Evolutionary conservation across 2,888 invertebrate species (phyloP).

Genomic region (Chrysodeixis includens): DNA sequence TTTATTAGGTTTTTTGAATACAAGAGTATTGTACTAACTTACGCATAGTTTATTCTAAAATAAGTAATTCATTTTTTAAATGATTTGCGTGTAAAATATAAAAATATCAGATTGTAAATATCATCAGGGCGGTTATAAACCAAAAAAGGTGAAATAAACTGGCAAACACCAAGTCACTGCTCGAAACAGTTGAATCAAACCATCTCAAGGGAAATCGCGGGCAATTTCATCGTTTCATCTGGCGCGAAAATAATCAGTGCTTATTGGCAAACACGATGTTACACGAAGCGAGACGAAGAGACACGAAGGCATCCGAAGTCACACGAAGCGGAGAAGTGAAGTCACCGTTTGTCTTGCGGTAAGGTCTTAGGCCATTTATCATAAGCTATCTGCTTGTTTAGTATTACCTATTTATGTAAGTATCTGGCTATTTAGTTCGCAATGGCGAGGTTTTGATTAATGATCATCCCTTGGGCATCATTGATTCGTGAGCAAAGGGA

Average conservation of each 20-base stretch:
- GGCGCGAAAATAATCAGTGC: slow-evolving; percentile 35
- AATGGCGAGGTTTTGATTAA: slow-evolving; percentile 52
- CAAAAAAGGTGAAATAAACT: slow-evolving; percentile 32
- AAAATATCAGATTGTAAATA: too few relatives aligned
- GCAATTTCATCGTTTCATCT: slow-evolving; percentile 29
- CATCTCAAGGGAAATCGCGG: slow-evolving; percentile 26
- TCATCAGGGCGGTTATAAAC: neutral
- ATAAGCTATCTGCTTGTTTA: slow-evolving; percentile 39
- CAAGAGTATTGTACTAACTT: too few relatives aligned
- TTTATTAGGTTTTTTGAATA: too few relatives aligned
- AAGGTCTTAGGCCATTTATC: slow-evolving; percentile 45
- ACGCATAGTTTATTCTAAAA: too few relatives aligned
- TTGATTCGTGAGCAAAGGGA: slow-evolving; percentile 46
- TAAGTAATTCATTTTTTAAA: too few relatives aligned
- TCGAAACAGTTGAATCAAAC: slow-evolving; percentile 28
- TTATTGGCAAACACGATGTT: slow-evolving; percentile 13
- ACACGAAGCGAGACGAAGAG: slow-evolving; percentile 11
- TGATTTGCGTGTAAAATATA: too few relatives aligned
- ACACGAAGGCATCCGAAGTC: slow-evolving; percentile 16
- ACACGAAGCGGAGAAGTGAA: slow-evolving; percentile 6
- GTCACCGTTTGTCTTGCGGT: slow-evolving; percentile 33
- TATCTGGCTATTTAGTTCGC: slow-evolving; percentile 46
- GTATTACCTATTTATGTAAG: slow-evolving; percentile 49
- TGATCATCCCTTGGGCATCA: slow-evolving; percentile 42
- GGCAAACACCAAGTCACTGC: slow-evolving; percentile 13